Base-by-base conservation (phyloP, 2,888 invertebrate genomes). In the Melinopterus prodromus region DNA sequence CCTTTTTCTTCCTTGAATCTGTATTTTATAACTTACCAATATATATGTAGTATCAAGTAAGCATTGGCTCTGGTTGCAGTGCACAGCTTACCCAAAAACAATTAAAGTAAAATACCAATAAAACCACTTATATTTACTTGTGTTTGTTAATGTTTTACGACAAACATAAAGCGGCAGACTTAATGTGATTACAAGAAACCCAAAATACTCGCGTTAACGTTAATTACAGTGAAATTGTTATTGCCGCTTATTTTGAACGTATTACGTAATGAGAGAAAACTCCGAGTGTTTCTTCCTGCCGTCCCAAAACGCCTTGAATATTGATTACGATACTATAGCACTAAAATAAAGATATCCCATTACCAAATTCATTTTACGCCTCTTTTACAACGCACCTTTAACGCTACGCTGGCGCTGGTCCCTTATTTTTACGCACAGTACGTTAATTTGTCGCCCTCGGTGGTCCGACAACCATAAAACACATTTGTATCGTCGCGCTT, bases 301-400 rank as follows among this genome's bases (percentile, higher is more conserved):
- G 5, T 7, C 53, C 53, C 12, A 53, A 53, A 53, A 9, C 7
- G 53, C 53, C 12, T 53, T 53, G 53, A 53, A 53, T 53, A 53
- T 53, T 53, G 53, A 53, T 53, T 53, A 12, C 53, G 53, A 53
- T 12, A 9, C 53, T 53, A 12, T 53, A 53, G 53, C 78, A 78
- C 76, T 80, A 80, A 80, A 80, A 80, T 78, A 80, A 78, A 80
- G 80, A 80, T 80, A 80, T 80, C 78, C 78, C 71, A 78, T 80
- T 80, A 80, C 80, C 16, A 80, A 80, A 78, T 76, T 80, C 78
- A 80, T 80, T 80, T 80, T 76, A 80, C 76, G 76, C 76, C 77
- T 78, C 70, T 71, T 80, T 78, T 80, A 78, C 70, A 80, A 78
- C 80, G 71, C 80, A 78, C 80, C 76, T 76, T 26, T 76, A 72